Percentiles rank a stretch among this genome's conserved stretches.
These are phyloP conservation scores for Telmatherina bonti DNA, from an alignment of 2,797 vertebrate genomes.

Conservation along the genomic window DNA sequence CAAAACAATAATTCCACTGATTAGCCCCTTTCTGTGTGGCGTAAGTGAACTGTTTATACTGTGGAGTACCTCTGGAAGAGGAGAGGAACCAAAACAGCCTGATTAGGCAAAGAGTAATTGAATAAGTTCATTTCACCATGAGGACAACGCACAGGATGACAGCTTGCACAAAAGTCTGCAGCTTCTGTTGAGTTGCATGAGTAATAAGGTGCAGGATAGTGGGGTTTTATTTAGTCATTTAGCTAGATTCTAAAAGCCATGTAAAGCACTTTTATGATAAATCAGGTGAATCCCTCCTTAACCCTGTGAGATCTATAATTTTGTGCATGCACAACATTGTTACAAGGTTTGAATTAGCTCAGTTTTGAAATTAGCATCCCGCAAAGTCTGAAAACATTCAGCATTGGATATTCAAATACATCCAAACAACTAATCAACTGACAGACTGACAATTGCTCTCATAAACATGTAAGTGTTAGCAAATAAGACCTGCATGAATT, in stretches of 20 bases:
- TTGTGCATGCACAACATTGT: background rate
- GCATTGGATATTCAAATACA: background rate
- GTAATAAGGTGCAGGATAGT: conserved; percentile 78
- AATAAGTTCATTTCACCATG: conserved; percentile 99
- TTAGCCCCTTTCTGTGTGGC: conserved; percentile 99
- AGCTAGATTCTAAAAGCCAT: conserved; percentile 41
- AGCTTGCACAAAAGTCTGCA: conserved; percentile 94
- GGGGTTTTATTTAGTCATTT: conserved; percentile 33
- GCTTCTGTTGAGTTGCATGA: conserved; percentile 91
- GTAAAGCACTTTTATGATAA: conserved; percentile 28
- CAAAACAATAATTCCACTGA: conserved; percentile 99
- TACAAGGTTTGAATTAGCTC: background rate
- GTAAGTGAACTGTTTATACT: conserved; percentile 99
- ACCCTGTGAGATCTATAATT: conserved; percentile 19
- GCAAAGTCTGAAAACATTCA: conserved; percentile 1
- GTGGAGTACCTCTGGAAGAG: conserved; percentile 99
- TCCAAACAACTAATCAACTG: background rate
- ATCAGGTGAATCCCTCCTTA: conserved; percentile 39
- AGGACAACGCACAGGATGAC: conserved; percentile 97
- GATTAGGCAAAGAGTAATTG: conserved; percentile 99
- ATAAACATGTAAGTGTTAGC: background rate
- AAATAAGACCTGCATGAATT: background rate
- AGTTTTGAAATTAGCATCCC: background rate
- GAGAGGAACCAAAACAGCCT: conserved; percentile 99
- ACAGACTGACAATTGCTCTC: background rate